Evolutionary conservation across 2,113 vertebrate species (phyloP).

Genomic region (Anhinga anhinga): DNA sequence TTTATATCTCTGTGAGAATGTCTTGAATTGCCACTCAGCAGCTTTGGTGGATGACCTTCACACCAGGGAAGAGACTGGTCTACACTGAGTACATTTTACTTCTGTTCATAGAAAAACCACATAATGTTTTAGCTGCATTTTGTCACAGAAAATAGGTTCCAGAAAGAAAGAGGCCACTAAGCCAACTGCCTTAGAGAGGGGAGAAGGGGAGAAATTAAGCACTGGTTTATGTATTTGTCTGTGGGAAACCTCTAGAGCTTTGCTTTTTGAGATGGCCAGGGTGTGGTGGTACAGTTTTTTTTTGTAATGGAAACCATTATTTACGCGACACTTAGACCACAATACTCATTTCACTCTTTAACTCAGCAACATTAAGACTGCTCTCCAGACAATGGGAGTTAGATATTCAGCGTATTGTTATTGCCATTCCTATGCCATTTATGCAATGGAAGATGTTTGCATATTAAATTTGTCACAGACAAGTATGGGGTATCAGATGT

Average conservation of each 20-base stretch:
- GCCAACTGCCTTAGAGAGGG: not conserved
- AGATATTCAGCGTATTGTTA: constrained; percentile 38
- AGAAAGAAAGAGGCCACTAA: not conserved
- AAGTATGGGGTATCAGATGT: constrained; percentile 56
- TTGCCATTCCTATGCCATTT: constrained; percentile 30
- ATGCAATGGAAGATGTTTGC: constrained; percentile 22
- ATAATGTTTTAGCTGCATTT: not conserved
- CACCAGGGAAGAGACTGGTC: not conserved
- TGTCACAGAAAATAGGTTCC: constrained; percentile 22
- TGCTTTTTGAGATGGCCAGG: constrained; percentile 46
- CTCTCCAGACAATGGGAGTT: constrained; percentile 32
- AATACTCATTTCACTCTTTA: constrained; percentile 49
- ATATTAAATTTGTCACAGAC: constrained; percentile 62
- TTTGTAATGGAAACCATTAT: constrained; percentile 61
- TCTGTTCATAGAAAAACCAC: constrained; percentile 11
- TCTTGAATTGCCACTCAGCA: not conserved
- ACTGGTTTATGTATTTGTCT: constrained; percentile 56
- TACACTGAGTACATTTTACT: not conserved
- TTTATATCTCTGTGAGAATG: not conserved
- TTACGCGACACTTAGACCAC: constrained; percentile 49
- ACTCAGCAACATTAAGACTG: constrained; percentile 38
- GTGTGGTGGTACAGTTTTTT: constrained; percentile 16
- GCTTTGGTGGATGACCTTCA: not conserved
- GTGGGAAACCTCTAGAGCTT: constrained; percentile 44
- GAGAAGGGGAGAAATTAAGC: not conserved